A percentile compares a stretch with the other conserved stretches of the same genome.
These are phyloP conservation scores for Apis florea DNA, from an alignment of 1,140 invertebrate genomes.

Conservation along the genomic window DNA sequence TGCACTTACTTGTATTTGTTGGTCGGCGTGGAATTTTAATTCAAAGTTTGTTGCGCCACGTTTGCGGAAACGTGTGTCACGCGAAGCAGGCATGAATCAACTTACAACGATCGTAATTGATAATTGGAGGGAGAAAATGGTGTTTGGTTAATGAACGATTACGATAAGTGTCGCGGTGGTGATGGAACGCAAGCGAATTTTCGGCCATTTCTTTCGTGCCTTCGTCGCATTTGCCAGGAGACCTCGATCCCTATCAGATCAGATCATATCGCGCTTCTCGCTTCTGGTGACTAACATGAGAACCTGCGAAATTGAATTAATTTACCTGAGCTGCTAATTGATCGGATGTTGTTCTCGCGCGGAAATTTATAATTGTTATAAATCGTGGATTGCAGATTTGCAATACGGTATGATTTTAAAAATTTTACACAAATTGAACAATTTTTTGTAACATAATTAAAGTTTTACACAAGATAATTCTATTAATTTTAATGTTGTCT, in stretches of 20 bases:
- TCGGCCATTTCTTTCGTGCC: slow-evolving; percentile 1
- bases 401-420: too few relatives aligned
- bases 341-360: background rate
- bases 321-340: background rate
- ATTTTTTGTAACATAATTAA: too few relatives aligned
- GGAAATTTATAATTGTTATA: too few relatives aligned
- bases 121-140: background rate
- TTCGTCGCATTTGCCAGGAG: background rate
- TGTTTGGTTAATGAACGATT: background rate
- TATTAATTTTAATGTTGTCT: too few relatives aligned
- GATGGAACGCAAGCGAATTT: background rate
- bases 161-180: slow-evolving; percentile 14
- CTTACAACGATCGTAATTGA: slow-evolving; percentile 17
- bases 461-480: too few relatives aligned
- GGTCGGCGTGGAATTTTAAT: slow-evolving; percentile 1
- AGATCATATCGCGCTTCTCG: background rate
- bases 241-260: slow-evolving; percentile 28
- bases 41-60: background rate
- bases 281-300: background rate
- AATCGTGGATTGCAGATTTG: too few relatives aligned
- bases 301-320: slow-evolving; percentile 6
- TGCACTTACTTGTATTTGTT: background rate
- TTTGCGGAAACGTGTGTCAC: background rate
- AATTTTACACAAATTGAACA: too few relatives aligned
- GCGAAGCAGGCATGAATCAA: slow-evolving; percentile 35